Percentiles rank a stretch among this genome's conserved stretches.
These are phyloP conservation scores for Rhinoderma darwinii DNA, from an alignment of 2,113 vertebrate species.

Conservation along the genomic window DNA sequence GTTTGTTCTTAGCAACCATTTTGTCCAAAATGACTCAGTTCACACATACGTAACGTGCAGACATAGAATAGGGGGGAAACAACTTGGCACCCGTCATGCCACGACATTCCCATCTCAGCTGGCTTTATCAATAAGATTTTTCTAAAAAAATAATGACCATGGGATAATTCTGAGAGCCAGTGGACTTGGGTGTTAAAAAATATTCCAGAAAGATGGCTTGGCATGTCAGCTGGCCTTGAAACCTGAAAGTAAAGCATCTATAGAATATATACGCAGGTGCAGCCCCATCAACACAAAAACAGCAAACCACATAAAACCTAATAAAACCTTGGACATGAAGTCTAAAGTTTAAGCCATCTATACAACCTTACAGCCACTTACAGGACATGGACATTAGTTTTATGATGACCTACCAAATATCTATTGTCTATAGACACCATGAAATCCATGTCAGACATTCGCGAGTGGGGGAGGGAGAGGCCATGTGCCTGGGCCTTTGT, in stretches of 20 bases:
- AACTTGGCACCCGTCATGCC: no score
- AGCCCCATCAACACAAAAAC: neutral
- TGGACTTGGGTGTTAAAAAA: neutral
- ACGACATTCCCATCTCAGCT: no score
- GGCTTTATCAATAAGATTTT: no score
- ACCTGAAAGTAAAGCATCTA: neutral
- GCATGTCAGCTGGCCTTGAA: neutral
- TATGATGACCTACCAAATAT: neutral
- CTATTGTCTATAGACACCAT: no score
- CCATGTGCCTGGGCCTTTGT: no score
- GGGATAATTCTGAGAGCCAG: neutral
- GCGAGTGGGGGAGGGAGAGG: no score
- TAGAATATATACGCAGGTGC: neutral
- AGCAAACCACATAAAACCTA: neutral
- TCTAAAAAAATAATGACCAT: no score
- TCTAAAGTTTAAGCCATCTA: neutral
- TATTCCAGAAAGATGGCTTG: constrained; percentile 7
- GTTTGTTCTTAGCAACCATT: no score
- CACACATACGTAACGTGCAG: no score
- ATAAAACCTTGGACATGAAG: neutral
- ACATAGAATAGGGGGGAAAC: neutral
- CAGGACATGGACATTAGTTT: neutral
- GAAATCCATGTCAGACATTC: no score
- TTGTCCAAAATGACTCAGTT: no score
- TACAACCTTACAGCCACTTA: neutral